Conservation (phyloP, 2,113 vertebrate genomes). For the Condylura cristata region DNA sequence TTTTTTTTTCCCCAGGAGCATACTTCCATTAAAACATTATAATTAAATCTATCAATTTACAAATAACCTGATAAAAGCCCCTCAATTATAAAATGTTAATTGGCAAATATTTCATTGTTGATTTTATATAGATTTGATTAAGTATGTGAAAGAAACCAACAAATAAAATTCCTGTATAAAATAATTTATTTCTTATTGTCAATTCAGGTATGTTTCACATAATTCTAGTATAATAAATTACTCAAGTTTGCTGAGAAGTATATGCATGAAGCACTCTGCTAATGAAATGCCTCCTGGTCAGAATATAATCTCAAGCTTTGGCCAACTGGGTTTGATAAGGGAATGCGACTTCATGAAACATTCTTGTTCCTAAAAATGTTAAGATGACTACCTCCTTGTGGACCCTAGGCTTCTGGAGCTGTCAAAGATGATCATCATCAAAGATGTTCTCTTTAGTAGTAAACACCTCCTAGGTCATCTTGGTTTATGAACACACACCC, state of each 20-base stretch:
- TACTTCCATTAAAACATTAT: background rate
- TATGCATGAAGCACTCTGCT: background rate
- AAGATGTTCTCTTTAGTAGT: background rate
- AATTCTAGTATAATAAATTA: background rate
- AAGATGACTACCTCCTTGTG: background rate
- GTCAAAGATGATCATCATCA: background rate
- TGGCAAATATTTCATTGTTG: background rate
- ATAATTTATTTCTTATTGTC: slow-evolving; percentile 16
- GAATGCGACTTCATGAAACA: background rate
- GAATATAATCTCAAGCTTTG: background rate
- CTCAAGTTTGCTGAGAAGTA: background rate
- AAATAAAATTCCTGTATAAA: background rate
- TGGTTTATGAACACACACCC: background rate
- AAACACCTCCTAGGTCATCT: background rate
- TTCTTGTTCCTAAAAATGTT: background rate
- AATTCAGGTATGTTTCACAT: background rate
- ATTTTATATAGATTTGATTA: background rate
- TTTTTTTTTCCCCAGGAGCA: background rate
- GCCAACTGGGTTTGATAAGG: background rate
- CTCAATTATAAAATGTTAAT: background rate
- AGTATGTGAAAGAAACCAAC: background rate
- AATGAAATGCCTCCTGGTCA: no score
- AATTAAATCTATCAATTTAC: background rate
- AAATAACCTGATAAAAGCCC: background rate
- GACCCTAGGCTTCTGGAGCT: background rate